A percentile compares a stretch with the other conserved stretches of the same genome.
These are phyloP conservation scores for Prunella strophiata DNA, from an alignment of 2,797 vertebrate genomes.

Conservation along the genomic window DNA sequence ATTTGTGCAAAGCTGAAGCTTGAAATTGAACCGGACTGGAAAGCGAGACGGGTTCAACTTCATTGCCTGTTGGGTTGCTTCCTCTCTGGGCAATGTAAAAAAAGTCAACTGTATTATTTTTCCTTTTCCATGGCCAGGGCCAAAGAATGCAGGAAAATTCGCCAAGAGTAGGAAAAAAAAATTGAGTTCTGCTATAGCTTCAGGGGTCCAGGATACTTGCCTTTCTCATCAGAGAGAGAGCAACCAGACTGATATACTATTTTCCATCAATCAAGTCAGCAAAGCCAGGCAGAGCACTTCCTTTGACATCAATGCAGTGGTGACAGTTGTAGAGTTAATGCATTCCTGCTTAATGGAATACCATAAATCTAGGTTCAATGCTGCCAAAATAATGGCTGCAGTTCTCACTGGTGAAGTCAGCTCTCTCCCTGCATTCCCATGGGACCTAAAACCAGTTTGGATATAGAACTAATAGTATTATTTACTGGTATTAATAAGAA, in stretches of 20 bases:
- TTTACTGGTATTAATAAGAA: conserved; percentile 41
- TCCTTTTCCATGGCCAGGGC: conserved; percentile 24
- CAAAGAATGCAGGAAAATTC: conserved; percentile 37
- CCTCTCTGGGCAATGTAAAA: conserved; percentile 28
- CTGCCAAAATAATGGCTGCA: conserved; percentile 50
- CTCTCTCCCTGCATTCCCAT: conserved; percentile 29
- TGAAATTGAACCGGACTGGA: background rate
- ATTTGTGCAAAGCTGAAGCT: background rate
- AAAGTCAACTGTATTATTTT: conserved; percentile 27
- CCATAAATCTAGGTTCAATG: conserved; percentile 70
- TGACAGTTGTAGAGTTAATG: conserved; percentile 67
- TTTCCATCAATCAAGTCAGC: conserved; percentile 69
- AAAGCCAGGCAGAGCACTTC: conserved; percentile 66
- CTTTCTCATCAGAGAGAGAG: conserved; percentile 45
- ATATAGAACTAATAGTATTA: conserved; percentile 19
- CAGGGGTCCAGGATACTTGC: conserved; percentile 51
- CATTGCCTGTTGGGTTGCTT: background rate
- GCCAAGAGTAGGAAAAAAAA: conserved; percentile 22
- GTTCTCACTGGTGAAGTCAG: conserved; percentile 35
- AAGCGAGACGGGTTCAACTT: background rate
- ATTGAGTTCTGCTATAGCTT: background rate
- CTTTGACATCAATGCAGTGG: conserved; percentile 63
- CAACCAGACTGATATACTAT: conserved; percentile 55
- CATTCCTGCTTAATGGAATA: conserved; percentile 71
- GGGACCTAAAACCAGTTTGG: conserved; percentile 12